Evolutionary conservation across 2,797 vertebrate species (phyloP), one percentile per base, ranked within the genome.

Genomic region (Macrochelys suwanniensis): DNA sequence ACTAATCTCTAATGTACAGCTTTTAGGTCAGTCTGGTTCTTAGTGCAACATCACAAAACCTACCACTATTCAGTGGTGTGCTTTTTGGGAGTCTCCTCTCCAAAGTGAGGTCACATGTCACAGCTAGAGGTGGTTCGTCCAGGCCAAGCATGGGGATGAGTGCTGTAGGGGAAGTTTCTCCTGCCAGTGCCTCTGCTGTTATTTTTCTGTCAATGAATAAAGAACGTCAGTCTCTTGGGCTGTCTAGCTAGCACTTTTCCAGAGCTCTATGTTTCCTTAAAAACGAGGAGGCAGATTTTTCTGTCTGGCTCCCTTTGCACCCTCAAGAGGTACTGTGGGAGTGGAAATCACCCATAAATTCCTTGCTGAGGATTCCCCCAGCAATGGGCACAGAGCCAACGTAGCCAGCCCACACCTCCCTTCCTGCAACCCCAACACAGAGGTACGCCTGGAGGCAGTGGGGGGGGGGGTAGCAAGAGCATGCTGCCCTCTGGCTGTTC

Each of bases 241-340:
- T 56, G 16, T 81, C 68, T 45, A 5, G 54, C 47, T 23, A 42
- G 21, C 25, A 7, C 25, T 25, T 56, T 74, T 19, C 7, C 31
- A n/a, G 37, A 80, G 68, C 12, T 23, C 21, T 74, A 31, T 2
- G 1, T 76, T 84, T 76, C 47, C 68, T 81, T 80, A 25, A 15
- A 59, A 53, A 26, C 33, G 37, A 74, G 3, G 12, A 42, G 6
- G 6, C 21, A 21, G 4, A 12, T 88, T 78, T 26, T 71, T 5
- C 68, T 45, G 0, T 49, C 78, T 80, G 53, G 37, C 28, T 89
- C 26, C 47, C 68, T 42, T 54, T 54, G 26, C 57, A 6, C 0
- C 2, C 6, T 33, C 31, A 61, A 15, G 15, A 61, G 28, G 13
- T 33, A 33, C 28, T 31, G 57, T 31, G 5, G 57, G 28, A 31